phyloP scores from a whole-genome alignment of 2,113 vertebrate genomes.

The Sceloporus tristichus region DNA sequence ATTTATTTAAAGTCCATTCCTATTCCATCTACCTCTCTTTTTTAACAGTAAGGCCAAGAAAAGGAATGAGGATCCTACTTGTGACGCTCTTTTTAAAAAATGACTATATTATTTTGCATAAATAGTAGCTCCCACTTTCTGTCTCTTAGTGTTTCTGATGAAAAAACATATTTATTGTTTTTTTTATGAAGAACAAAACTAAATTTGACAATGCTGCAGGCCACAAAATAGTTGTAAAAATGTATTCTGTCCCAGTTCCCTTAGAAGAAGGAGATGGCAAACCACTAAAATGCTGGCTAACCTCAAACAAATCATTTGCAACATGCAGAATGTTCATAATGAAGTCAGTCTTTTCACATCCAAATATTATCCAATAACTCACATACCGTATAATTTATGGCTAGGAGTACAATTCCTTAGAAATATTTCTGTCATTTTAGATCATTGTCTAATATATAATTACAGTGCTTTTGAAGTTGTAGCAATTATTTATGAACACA shows the following conservation, averaged over 20 bases:
- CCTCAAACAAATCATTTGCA: slow-evolving; percentile 35
- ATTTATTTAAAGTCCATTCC: not conserved
- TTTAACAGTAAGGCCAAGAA: not conserved
- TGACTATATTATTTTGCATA: slow-evolving; percentile 7
- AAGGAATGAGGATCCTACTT: slow-evolving; percentile 3
- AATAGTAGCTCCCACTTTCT: not conserved
- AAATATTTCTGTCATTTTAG: too few relatives aligned
- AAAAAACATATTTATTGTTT: not conserved
- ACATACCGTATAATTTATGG: not conserved
- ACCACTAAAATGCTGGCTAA: slow-evolving; percentile 26
- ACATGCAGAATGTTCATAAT: slow-evolving; percentile 21
- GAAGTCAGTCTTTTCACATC: not conserved
- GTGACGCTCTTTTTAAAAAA: not conserved
- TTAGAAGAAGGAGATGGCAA: slow-evolving; percentile 18
- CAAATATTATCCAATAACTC: not conserved
- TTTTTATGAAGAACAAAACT: slow-evolving; percentile 13
- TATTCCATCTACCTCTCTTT: not conserved
- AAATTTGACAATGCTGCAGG: slow-evolving; percentile 7
- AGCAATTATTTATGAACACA: too few relatives aligned
- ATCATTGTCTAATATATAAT: too few relatives aligned
- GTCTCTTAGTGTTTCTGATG: too few relatives aligned
- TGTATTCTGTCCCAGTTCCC: not conserved
- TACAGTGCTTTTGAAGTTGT: too few relatives aligned
- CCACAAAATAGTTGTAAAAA: slow-evolving; percentile 21
- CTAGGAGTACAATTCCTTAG: not conserved